These are phyloP conservation scores for Candidula unifasciata DNA, from an alignment of 2,888 invertebrate genomes.

Conservation along the genomic window DNA sequence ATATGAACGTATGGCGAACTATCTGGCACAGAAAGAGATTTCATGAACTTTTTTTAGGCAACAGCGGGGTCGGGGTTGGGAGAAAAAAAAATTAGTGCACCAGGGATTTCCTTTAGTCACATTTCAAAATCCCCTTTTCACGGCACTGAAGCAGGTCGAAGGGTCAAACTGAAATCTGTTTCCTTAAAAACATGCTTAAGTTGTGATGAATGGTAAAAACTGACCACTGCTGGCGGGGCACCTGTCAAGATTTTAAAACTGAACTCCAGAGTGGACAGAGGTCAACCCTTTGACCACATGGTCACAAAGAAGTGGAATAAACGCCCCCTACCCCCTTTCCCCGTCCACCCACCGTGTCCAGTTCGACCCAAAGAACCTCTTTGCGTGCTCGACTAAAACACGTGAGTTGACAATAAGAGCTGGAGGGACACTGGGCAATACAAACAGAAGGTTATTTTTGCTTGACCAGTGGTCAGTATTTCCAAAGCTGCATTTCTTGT, in stretches of 20 bases:
- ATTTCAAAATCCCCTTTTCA: constrained; percentile 45
- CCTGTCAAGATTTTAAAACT: constrained; percentile 51
- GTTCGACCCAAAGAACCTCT: constrained; percentile 19
- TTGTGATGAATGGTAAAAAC: constrained; percentile 41
- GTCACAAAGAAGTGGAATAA: constrained; percentile 35
- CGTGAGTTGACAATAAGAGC: constrained; percentile 41
- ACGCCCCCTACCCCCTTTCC: constrained; percentile 3
- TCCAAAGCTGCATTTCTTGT: constrained; percentile 27
- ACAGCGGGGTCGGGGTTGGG: no score
- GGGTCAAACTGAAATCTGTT: constrained; percentile 42
- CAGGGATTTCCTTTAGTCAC: constrained; percentile 12
- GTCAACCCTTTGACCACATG: constrained; percentile 41
- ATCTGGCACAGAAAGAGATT: no score
- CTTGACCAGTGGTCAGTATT: constrained; percentile 48
- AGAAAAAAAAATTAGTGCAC: neutral
- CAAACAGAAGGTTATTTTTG: constrained; percentile 29
- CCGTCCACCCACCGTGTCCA: neutral
- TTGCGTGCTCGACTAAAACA: constrained; percentile 16
- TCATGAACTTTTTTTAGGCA: no score
- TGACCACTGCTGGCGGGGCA: constrained; percentile 47
- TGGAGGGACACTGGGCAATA: neutral
- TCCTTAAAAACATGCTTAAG: constrained; percentile 47
- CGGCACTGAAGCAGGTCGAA: constrained; percentile 21
- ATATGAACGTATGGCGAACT: no score
- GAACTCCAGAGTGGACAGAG: constrained; percentile 36